These are phyloP conservation scores for Masticophis lateralis DNA, from an alignment of 2,797 vertebrate genomes.

Conservation along the genomic window DNA sequence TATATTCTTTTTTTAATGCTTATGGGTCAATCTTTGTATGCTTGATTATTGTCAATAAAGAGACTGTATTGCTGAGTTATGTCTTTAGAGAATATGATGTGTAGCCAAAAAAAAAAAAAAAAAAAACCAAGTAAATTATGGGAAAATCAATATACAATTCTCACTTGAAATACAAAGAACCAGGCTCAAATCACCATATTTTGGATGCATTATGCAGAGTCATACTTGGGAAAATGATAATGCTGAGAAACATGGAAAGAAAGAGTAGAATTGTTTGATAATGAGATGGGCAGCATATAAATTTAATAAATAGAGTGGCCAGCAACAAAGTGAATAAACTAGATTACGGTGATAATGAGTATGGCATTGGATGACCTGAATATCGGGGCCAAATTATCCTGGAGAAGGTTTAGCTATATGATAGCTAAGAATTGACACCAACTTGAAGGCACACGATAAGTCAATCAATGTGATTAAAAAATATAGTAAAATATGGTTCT, in stretches of 20 bases:
- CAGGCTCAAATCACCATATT: background rate
- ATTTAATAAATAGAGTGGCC: background rate
- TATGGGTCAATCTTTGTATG: background rate
- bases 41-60: background rate
- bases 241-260: background rate
- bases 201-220: background rate
- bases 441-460: background rate
- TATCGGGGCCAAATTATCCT: background rate
- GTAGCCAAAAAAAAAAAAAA: background rate
- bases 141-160: background rate
- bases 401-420: background rate
- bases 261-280: background rate
- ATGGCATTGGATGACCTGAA: background rate
- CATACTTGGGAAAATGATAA: background rate
- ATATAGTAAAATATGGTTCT: background rate
- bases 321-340: background rate
- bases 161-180: background rate
- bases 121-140: background rate
- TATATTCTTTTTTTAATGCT: background rate
- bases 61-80: background rate
- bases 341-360: background rate
- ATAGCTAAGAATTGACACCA: background rate
- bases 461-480: background rate
- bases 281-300: background rate
- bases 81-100: background rate